phyloP scores from a whole-genome alignment of 2,888 invertebrate genomes.

The Campoplex nolae region DNA sequence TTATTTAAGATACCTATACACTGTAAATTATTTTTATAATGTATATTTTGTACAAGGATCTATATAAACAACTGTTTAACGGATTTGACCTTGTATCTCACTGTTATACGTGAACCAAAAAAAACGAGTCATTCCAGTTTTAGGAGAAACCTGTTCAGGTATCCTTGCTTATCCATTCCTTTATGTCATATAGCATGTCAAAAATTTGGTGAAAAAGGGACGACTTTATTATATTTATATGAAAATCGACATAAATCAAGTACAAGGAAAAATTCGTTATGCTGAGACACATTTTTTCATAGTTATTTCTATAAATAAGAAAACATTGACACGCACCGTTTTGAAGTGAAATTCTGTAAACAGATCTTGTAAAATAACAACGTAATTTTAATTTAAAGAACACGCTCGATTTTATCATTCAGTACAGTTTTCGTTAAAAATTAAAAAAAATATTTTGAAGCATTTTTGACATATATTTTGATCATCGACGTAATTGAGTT shows the following conservation, averaged over 20 bases:
- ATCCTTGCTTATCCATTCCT: slow-evolving; percentile 17
- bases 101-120: slow-evolving; percentile 24
- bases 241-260: not conserved
- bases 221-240: not conserved
- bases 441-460: too few species aligned
- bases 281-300: not conserved
- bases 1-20: not conserved
- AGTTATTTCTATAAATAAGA: not conserved
- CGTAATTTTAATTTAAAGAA: not conserved
- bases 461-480: too few species aligned
- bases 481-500: too few species aligned
- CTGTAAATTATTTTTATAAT: slow-evolving; percentile 42
- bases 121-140: slow-evolving; percentile 53
- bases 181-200: not conserved
- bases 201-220: not conserved
- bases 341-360: not conserved
- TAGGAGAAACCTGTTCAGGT: slow-evolving; percentile 40
- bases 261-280: not conserved
- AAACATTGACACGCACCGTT: not conserved
- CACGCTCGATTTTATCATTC: not conserved
- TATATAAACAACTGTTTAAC: slow-evolving; percentile 8
- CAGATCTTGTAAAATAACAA: not conserved
- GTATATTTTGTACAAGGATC: slow-evolving; percentile 14
- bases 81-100: slow-evolving; percentile 23
- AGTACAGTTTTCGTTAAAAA: not conserved